Conservation (phyloP, 2,888 invertebrate species). For the Fragum whitleyi region DNA sequence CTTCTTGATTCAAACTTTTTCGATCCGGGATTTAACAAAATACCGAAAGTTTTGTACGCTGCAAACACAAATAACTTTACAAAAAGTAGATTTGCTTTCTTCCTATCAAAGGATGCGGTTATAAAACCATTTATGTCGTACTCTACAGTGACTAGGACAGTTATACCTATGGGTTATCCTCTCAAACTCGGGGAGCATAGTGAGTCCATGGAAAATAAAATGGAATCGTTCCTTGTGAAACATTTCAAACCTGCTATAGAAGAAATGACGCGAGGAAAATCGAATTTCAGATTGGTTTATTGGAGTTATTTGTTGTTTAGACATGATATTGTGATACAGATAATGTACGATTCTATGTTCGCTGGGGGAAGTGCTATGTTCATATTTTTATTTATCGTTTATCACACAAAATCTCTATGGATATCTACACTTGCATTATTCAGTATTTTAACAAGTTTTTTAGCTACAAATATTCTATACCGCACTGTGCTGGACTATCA, state of each 20-base stretch:
- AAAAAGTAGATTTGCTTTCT: conserved; percentile 65
- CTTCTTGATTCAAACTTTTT: conserved; percentile 67
- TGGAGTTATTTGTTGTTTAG: conserved; percentile 67
- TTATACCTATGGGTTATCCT: conserved; percentile 68
- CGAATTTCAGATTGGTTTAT: conserved; percentile 65
- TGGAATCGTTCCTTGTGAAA: conserved; percentile 55
- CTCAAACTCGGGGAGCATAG: conserved; percentile 44
- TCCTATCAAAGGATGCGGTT: conserved; percentile 60
- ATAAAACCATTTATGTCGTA: conserved; percentile 48
- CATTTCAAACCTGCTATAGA: conserved; percentile 60
- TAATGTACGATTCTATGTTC: conserved; percentile 64
- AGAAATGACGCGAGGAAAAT: not conserved
- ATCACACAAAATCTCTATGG: conserved; percentile 75
- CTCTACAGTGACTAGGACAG: conserved; percentile 62
- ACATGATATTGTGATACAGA: conserved; percentile 66
- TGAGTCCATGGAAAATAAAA: conserved; percentile 60
- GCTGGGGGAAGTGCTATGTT: conserved; percentile 71
- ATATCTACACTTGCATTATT: conserved; percentile 70
- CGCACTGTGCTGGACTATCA: conserved; percentile 68
- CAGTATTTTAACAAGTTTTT: conserved; percentile 73
- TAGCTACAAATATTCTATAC: conserved; percentile 74
- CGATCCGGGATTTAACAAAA: conserved; percentile 72
- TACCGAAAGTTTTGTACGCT: conserved; percentile 65
- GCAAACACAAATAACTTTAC: conserved; percentile 66
- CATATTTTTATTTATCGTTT: conserved; percentile 71